Evolutionary conservation across 1,140 invertebrate species (phyloP).

Genomic region (Diachasmimorpha longicaudata): DNA sequence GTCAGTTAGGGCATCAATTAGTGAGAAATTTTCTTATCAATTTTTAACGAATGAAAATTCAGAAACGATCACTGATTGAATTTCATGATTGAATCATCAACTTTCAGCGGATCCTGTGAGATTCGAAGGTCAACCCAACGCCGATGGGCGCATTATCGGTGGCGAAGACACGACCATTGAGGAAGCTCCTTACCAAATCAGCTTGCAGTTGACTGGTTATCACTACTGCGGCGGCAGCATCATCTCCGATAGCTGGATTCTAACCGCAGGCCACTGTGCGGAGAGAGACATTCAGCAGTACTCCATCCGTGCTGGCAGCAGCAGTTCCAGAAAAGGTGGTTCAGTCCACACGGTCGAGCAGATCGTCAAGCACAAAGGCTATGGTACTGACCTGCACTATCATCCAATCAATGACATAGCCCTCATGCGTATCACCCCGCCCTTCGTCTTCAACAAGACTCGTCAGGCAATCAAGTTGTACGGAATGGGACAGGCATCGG

Average conservation of each 20-base stretch:
- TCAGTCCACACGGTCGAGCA: conserved; percentile 46
- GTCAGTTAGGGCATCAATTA: no score
- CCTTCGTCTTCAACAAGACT: conserved; percentile 38
- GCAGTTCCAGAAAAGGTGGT: conserved; percentile 49
- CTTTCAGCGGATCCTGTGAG: neutral
- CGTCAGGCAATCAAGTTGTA: conserved; percentile 32
- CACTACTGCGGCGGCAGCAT: conserved; percentile 70
- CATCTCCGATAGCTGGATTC: conserved; percentile 61
- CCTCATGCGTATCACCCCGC: conserved; percentile 54
- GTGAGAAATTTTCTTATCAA: no score
- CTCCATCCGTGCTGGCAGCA: conserved; percentile 55
- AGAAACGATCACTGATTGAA: neutral
- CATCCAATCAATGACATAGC: conserved; percentile 68
- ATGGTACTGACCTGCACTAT: conserved; percentile 33
- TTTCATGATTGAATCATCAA: neutral
- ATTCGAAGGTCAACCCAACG: neutral
- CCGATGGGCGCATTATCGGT: conserved; percentile 65
- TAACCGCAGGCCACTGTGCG: conserved; percentile 72
- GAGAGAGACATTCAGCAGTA: conserved; percentile 42
- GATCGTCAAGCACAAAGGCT: conserved; percentile 60
- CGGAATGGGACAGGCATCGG: conserved; percentile 30
- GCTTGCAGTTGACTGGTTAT: conserved; percentile 56
- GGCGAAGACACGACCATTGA: conserved; percentile 64
- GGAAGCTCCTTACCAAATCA: conserved; percentile 68
- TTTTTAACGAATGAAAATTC: no score